Conservation (phyloP, 2,797 vertebrate species). For the Limnodromus scolopaceus region DNA sequence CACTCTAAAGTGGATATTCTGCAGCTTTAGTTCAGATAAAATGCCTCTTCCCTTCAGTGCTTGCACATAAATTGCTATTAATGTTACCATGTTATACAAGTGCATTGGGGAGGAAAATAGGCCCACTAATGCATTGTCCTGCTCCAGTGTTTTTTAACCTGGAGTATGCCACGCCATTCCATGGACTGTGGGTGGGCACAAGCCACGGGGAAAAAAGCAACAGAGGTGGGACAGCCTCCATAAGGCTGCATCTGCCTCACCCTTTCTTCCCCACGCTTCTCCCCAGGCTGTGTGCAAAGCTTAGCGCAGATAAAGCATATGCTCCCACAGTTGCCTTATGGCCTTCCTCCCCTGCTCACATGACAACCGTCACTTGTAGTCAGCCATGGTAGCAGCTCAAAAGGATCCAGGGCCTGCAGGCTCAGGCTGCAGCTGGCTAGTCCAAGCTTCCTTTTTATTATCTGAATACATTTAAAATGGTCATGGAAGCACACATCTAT, state of each 20-base stretch:
- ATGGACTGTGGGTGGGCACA: constrained; percentile 12
- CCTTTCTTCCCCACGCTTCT: constrained; percentile 39
- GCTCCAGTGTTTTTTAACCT: constrained; percentile 45
- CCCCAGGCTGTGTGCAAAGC: constrained; percentile 39
- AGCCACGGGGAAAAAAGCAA: constrained; percentile 1
- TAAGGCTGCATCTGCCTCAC: constrained; percentile 40
- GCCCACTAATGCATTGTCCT: constrained; percentile 44
- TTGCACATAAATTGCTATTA: constrained; percentile 67
- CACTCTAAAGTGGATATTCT: neutral
- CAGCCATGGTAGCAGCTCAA: constrained; percentile 64
- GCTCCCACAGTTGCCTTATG: constrained; percentile 60
- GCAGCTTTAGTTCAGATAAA: constrained; percentile 22
- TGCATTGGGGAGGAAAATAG: constrained; percentile 55
- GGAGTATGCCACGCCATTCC: constrained; percentile 14
- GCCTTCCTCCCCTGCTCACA: constrained; percentile 50
- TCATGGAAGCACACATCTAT: neutral
- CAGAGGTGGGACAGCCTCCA: constrained; percentile 30
- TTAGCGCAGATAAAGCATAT: constrained; percentile 51
- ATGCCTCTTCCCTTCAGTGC: constrained; percentile 24
- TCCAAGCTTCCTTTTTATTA: constrained; percentile 7
- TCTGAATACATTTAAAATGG: neutral
- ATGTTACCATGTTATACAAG: constrained; percentile 51
- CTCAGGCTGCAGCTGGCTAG: constrained; percentile 54
- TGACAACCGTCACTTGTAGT: constrained; percentile 65
- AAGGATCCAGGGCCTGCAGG: constrained; percentile 64